Evolutionary conservation across 2,113 vertebrate genomes (phyloP).

Genomic region (Monarcha castaneiventris): DNA sequence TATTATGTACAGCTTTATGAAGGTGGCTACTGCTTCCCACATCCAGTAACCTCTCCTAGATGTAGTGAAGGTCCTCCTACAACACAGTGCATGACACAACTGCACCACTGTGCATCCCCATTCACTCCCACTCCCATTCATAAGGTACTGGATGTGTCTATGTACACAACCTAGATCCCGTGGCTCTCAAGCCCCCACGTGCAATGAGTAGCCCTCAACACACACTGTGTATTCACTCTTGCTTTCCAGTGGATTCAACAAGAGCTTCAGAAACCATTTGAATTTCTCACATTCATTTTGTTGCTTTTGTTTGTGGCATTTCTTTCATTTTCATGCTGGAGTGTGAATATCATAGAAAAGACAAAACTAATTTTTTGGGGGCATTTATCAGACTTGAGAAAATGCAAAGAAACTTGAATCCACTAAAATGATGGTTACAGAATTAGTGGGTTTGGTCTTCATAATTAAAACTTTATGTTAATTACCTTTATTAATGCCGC

Average conservation of each 20-base stretch:
- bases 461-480: background rate
- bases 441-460: background rate
- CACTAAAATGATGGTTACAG: background rate
- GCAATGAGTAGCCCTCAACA: background rate
- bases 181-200: background rate
- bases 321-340: background rate
- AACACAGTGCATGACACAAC: background rate
- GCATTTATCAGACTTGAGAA: background rate
- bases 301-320: background rate
- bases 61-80: background rate
- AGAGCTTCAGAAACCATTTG: background rate
- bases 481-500: slow-evolving; percentile 78
- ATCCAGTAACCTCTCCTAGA: background rate
- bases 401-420: background rate
- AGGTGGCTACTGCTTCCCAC: background rate
- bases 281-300: background rate
- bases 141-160: background rate
- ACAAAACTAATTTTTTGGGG: background rate
- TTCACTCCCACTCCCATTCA: background rate
- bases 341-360: background rate
- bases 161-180: background rate
- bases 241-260: background rate
- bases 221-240: background rate
- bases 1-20: background rate
- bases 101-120: background rate